Evolutionary conservation across 2,113 vertebrate species (phyloP).

Genomic region (Redunca redunca): DNA sequence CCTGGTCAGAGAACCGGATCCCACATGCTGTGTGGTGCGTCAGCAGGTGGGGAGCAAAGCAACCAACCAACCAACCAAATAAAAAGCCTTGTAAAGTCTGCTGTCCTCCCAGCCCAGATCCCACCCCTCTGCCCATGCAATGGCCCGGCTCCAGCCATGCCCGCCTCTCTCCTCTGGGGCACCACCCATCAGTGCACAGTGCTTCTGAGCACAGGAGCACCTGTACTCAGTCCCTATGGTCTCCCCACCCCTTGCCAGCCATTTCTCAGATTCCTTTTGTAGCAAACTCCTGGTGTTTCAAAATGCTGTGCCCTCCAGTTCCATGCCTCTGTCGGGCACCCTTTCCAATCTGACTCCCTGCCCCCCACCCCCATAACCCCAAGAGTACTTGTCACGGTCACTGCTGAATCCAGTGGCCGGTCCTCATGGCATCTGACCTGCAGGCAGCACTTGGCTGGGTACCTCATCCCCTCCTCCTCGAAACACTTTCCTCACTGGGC

Average conservation of each 20-base stretch:
- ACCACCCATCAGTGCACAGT: accelerated
- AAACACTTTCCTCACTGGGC: not conserved
- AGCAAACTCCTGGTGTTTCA: not conserved
- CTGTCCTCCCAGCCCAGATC: not conserved
- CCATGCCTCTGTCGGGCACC: not conserved
- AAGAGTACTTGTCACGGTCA: accelerated
- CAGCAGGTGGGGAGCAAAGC: not conserved
- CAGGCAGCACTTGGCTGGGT: not conserved
- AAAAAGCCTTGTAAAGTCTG: not conserved
- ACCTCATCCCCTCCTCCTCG: not conserved
- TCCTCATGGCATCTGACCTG: not conserved
- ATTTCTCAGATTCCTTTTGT: not conserved
- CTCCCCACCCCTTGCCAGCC: not conserved
- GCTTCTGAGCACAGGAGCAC: too few species aligned
- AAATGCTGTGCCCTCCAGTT: not conserved
- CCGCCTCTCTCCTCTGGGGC: not conserved
- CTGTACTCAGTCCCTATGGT: too few species aligned
- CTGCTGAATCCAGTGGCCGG: not conserved
- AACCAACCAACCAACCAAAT: not conserved
- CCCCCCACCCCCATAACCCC: not conserved
- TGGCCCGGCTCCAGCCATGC: accelerated
- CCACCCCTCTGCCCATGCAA: accelerated
- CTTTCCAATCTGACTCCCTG: not conserved
- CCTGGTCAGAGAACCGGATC: not conserved
- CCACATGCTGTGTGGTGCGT: not conserved